Evolutionary conservation across 2,888 invertebrate genomes (phyloP).

Genomic region (Eupithecia insigniata): DNA sequence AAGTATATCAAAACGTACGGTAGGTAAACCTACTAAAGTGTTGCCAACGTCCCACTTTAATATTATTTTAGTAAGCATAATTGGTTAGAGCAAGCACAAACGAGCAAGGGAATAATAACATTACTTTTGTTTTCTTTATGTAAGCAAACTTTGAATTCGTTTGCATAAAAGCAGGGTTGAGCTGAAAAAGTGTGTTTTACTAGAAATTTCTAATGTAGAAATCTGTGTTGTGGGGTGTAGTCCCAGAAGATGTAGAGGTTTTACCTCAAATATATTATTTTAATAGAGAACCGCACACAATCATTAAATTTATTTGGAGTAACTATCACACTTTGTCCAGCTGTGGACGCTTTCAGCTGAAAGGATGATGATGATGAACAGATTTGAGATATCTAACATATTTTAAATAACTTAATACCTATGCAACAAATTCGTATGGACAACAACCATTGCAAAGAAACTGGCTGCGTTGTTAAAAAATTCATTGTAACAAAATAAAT

Average conservation of each 20-base stretch:
- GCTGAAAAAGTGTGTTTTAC: slow-evolving; percentile 33
- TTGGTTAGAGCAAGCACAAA: slow-evolving; percentile 43
- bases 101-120: slow-evolving; percentile 59
- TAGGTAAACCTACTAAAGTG: slow-evolving; percentile 8
- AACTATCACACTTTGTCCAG: neutral
- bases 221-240: neutral
- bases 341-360: too few species aligned
- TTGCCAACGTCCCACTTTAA: slow-evolving; percentile 16
- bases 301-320: too few species aligned
- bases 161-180: slow-evolving; percentile 48
- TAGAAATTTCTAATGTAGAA: slow-evolving; percentile 6
- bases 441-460: neutral
- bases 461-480: neutral
- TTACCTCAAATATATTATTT: neutral
- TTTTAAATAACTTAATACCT: too few species aligned
- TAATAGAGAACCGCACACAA: too few species aligned
- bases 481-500: neutral
- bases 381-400: too few species aligned
- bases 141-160: slow-evolving; percentile 64
- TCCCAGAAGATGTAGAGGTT: neutral
- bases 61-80: slow-evolving; percentile 35
- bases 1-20: neutral
- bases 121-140: slow-evolving; percentile 68
- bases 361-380: too few species aligned
- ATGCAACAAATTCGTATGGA: neutral